Evolutionary conservation across 2,888 invertebrate species (phyloP), one percentile per base, ranked within the genome.

Genomic region (Trisateles emortualis): DNA sequence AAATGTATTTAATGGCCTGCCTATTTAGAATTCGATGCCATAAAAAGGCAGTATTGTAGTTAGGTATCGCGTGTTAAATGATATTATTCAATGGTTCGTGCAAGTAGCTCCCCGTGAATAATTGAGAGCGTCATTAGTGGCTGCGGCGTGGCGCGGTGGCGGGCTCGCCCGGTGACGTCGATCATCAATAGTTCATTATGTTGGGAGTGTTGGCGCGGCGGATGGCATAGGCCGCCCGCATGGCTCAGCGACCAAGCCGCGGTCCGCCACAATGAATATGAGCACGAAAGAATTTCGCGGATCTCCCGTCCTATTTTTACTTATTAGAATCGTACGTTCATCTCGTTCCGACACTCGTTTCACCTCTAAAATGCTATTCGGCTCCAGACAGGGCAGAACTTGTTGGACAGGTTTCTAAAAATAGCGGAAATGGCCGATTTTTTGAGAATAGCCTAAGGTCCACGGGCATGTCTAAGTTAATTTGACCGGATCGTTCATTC

Each of bases 391-490:
- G 81, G 82, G 76, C 80, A 81, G 77, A 79, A 87, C 86, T 88
- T 74, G 90, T 84, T 78, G 71, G 80, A 88, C 91, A 75, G 86
- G 92, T 92, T 90, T 91, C 89, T 90, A 90, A 90, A 90, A 89
- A 88, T 92, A 92, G 88, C 80, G 79, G 79, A 86, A 86, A 75
- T 78, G 59, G 74, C 72, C 70, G 76, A 81, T 83, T 86, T 85
- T 89, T 88, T 83, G 73, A 78, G 81, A 81, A 84, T 84, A 78
- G 81, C 81, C 74, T 78, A 73, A 74, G 75, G 67, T 75, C 45
- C 52, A 60, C 50, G 38, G 35, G 55, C 43, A 40, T 59, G 26
- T 68, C 56, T 53, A 65, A 60, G 24, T 56, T 55, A 61, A 59
- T 60, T 53, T 32, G 50, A 35, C 44, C 24, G 30, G 52, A 43